Evolutionary conservation across 2,113 vertebrate genomes (phyloP).

Genomic region (Acanthochromis polyacanthus): DNA sequence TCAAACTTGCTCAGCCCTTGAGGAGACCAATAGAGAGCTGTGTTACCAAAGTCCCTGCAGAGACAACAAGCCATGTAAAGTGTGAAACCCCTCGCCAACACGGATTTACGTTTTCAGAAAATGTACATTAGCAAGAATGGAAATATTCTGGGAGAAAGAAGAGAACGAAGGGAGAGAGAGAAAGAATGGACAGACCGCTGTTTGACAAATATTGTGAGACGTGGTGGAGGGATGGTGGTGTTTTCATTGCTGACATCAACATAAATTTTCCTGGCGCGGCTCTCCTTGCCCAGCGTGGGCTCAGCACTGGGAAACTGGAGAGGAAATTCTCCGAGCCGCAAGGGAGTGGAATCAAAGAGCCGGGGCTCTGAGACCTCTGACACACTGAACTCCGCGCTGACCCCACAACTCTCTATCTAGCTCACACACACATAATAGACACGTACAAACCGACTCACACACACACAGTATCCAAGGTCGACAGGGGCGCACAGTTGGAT

Average conservation of each 20-base stretch:
- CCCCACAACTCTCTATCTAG: conserved; percentile 64
- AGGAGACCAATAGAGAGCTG: conserved; percentile 69
- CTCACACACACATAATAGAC: conserved; percentile 35
- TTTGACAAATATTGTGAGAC: conserved; percentile 87
- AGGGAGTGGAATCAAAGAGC: conserved; percentile 83
- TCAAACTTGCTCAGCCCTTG: conserved; percentile 60
- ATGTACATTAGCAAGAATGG: conserved; percentile 72
- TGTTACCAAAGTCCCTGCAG: conserved; percentile 75
- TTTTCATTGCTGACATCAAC: conserved; percentile 90
- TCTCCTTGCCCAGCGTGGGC: conserved; percentile 82
- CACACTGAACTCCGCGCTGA: conserved; percentile 82
- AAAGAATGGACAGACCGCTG: conserved; percentile 83
- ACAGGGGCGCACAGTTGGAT: conserved; percentile 22
- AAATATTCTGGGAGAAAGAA: conserved; percentile 69
- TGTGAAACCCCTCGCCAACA: conserved; percentile 77
- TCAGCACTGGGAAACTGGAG: conserved; percentile 79
- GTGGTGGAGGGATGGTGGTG: conserved; percentile 78
- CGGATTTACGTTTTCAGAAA: conserved; percentile 67
- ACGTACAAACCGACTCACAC: conserved; percentile 26
- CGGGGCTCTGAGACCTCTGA: conserved; percentile 78
- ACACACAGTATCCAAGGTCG: conserved; percentile 10
- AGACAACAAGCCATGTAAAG: conserved; percentile 78
- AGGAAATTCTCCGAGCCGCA: conserved; percentile 81
- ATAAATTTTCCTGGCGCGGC: conserved; percentile 85
- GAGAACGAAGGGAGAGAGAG: conserved; percentile 60